phyloP scores from a whole-genome alignment of 2,113 vertebrate genomes.

The Indicator maculatus region DNA sequence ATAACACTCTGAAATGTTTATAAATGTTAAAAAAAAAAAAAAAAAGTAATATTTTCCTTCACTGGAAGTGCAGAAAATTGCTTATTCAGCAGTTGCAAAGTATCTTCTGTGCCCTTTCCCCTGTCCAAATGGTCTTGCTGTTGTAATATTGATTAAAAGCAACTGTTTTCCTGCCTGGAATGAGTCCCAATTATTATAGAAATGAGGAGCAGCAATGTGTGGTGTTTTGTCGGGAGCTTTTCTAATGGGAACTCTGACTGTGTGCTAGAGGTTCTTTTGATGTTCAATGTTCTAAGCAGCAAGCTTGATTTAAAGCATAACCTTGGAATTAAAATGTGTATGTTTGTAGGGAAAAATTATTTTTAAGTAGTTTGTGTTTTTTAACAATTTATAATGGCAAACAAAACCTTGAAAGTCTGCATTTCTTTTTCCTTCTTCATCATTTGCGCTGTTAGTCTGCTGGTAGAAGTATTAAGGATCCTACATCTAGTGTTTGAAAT shows the following conservation, averaged over 20 bases:
- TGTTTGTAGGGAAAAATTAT: background rate
- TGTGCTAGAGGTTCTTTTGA: background rate
- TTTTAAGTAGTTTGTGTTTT: background rate
- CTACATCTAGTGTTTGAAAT: background rate
- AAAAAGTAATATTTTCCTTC: background rate
- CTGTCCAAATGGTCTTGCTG: background rate
- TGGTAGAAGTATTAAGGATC: background rate
- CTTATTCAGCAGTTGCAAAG: background rate
- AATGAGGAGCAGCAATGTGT: background rate
- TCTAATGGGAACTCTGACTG: background rate
- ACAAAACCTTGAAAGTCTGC: background rate
- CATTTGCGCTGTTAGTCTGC: background rate
- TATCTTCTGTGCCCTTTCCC: background rate
- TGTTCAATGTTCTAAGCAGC: constrained; percentile 3
- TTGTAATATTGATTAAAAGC: background rate
- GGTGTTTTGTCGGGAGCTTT: background rate
- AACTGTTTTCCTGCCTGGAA: background rate
- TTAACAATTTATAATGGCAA: background rate
- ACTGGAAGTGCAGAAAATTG: background rate
- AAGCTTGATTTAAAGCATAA: background rate
- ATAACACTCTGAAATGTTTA: background rate
- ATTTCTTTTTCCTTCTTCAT: background rate
- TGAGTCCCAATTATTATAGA: background rate
- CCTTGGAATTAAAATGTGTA: background rate
- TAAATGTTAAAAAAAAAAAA: background rate